These are phyloP conservation scores for Pinna nobilis DNA, from an alignment of 1,140 invertebrate species.

Conservation along the genomic window DNA sequence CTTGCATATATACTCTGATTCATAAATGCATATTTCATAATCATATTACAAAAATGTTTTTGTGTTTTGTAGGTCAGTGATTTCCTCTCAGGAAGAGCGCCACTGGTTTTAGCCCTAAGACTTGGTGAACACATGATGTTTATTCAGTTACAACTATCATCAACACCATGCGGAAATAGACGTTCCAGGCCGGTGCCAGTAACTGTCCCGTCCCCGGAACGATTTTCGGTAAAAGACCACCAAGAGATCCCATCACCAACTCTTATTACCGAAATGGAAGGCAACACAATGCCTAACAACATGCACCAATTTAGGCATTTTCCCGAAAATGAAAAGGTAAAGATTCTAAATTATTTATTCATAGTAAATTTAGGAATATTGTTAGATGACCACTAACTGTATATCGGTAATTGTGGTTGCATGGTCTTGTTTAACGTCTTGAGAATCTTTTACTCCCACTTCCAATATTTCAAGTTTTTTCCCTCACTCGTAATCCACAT, in stretches of 20 bases:
- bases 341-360: too few relatives aligned
- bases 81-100: conserved; percentile 94
- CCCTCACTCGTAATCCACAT: too few relatives aligned
- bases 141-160: conserved; percentile 93
- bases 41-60: too few relatives aligned
- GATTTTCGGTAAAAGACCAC: conserved; percentile 25
- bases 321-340: conserved; percentile 14
- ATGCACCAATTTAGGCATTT: conserved; percentile 18
- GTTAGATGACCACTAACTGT: too few relatives aligned
- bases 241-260: conserved; percentile 47
- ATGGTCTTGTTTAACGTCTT: too few relatives aligned
- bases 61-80: conserved; percentile 85
- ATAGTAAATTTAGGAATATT: too few relatives aligned
- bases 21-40: too few relatives aligned
- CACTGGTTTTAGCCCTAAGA: conserved; percentile 94
- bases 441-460: too few relatives aligned
- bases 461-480: too few relatives aligned
- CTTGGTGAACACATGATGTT: conserved; percentile 98
- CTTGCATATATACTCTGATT: too few relatives aligned
- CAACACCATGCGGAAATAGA: conserved; percentile 78
- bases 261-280: conserved; percentile 41
- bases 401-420: too few relatives aligned
- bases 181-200: conserved; percentile 51
- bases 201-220: conserved; percentile 38
- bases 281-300: conserved; percentile 1